Evolutionary conservation across 2,888 invertebrate genomes (phyloP), one percentile per base, ranked within the genome.

Genomic region (Capitulum mitella): DNA sequence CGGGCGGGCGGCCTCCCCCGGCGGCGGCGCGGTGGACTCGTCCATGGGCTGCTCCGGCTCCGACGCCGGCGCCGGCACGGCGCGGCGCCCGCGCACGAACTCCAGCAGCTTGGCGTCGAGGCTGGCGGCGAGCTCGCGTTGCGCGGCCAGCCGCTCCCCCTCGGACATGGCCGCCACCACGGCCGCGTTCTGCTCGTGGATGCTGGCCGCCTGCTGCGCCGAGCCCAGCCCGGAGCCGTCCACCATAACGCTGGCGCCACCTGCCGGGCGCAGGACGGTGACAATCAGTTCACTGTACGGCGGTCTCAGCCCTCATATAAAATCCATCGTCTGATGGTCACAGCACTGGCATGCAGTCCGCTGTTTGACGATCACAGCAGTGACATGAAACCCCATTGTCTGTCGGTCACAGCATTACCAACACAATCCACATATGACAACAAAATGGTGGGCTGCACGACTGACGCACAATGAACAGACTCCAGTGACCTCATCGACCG

Each of bases 181-280:
- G 82, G 89, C 86, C 0, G 92, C 76, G 86, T 95, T 97, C 85
- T 93, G 92, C 81, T 87, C 85, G 83, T 96, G 94, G 80, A 95
- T 92, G 34, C 19, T 14, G 37, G 37, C 22, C 19, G 70, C 70
- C 70, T 70, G 34, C 3, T 70, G 19, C 3, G 22, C 70, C 1
- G 37, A 37, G 70, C 70, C 70, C 70, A 70, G 37, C 6, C 70
- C 70, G 37, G 70, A 70, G 19, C 70, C 70, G 70, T 70, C 70
- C 37, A 70, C 70, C 70, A 70, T 8, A 14, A 6, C 70, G 26
- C 70, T 70, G 37, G 22, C 6, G 22, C 37, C 22, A 16, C 6
- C 70, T 70, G 70, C 29, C 3, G 32, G n/a, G 14, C 32, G 14
- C 32, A 61, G 6, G 10, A 22, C 51, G 61, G 29, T 5, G 5